Evolutionary conservation across 64 coral and sea anemone genomes (phyloP), one percentile per base, ranked within the genome.

Genomic region (Stichodactyla mertensii): DNA sequence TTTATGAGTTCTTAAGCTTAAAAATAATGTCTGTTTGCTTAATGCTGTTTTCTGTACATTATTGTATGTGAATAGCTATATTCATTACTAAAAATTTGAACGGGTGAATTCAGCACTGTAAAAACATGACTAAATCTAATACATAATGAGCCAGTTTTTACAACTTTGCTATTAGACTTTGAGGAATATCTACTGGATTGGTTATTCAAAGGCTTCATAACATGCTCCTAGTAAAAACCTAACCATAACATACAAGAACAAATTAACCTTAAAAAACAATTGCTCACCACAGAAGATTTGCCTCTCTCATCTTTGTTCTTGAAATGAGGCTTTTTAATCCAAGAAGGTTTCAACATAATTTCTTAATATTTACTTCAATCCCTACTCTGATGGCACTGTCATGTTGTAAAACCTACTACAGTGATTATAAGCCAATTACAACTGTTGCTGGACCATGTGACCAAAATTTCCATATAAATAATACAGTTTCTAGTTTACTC

Each of bases 291-390:
- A 74, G 10, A 11, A 74, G 69, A 74, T 74, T 74, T 74, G 7
- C 11, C 8, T 74, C 27, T 28, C 12, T 26, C 69, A 13, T 74
- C 69, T 74, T 74, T 74, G 69, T 74, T 74, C 26, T 10, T 74
- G 8, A 14, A 31, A 74, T 9, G 24, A 31, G 24, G 8, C 69
- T 74, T 74, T 14, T 74, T 74, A 31, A 74, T 74, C 69, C 69
- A 74, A 74, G 69, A 74, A 31, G 69, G 69, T 74, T 74, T 74
- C 69, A 74, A 74, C 69, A 74, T 74, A 28, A 74, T 74, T 74
- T 31, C 69, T 74, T 19, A 74, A 74, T 31, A 74, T 74, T 74
- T 13, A 12, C 10, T 26, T 74, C 20, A 31, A 28, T 74, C 22
- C 16, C 16, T 3, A 74, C 24, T 36, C 69, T 12, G 69, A 10